Conservation (phyloP, 2,888 invertebrate genomes). For the Harpagoxenus sublaevis region DNA sequence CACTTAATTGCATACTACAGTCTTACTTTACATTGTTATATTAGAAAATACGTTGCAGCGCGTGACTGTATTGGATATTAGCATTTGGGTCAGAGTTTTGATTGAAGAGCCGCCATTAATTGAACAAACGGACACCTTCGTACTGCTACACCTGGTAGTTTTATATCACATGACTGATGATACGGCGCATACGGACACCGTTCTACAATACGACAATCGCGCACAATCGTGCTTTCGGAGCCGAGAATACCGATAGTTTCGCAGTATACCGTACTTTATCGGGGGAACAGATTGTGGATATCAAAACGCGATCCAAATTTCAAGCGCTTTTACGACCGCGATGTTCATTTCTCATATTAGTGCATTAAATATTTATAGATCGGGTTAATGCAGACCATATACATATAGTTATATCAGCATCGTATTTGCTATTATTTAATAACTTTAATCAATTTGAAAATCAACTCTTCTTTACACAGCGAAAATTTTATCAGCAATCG, state of each 20-base stretch:
- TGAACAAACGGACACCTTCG: slow-evolving; percentile 39
- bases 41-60: slow-evolving; percentile 33
- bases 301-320: slow-evolving; percentile 23
- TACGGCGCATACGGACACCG: slow-evolving; percentile 15
- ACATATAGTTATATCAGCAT: background rate
- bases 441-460: background rate
- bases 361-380: background rate
- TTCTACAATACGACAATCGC: slow-evolving; percentile 4
- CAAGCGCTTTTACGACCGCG: background rate
- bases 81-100: slow-evolving; percentile 47
- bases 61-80: slow-evolving; percentile 21
- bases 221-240: slow-evolving; percentile 6
- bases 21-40: slow-evolving; percentile 24
- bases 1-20: background rate
- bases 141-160: slow-evolving; percentile 27
- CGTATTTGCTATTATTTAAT: background rate
- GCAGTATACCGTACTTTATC: slow-evolving; percentile 9
- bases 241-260: slow-evolving; percentile 24
- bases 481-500: background rate
- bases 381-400: background rate
- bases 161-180: slow-evolving; percentile 42
- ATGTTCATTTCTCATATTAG: slow-evolving; percentile 9
- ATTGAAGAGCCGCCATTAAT: slow-evolving; percentile 50
- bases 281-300: slow-evolving; percentile 19
- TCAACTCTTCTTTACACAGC: background rate